Base-by-base conservation (phyloP, 2,113 vertebrate genomes). In the Dasypus novemcinctus region DNA sequence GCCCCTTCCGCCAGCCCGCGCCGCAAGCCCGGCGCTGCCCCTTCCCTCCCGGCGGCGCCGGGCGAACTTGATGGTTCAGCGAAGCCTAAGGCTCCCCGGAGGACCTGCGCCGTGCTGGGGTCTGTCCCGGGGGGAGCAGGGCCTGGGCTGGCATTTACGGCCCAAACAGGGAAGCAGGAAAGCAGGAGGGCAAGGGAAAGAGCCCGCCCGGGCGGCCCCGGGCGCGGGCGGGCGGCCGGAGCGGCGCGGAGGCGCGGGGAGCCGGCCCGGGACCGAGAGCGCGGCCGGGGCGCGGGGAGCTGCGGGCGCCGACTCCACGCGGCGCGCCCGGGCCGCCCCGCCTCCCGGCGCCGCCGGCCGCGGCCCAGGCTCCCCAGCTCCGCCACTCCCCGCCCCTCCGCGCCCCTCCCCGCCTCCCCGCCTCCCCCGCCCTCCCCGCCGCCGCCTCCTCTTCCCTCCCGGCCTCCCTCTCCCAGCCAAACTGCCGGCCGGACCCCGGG, bases 361-460 rank as follows among this genome's bases (percentile, higher is more conserved):
- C 79, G 90, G 96, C 96, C 95, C 92, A 64, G 83, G 95, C 94
- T 93, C 84, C 92, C 74, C 41, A 69, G 85, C 97, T 95, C 96
- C 94, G 87, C 93, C 96, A 89, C 95, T 88, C 91, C 80, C 96
- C 92, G 88, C 95, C 95, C 82, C 87, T 66, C 46, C 81, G 63
- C 89, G 6, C 72, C 17, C 95, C 79, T 43, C 13, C 59, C 71
- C 59, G 9, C 29, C 10, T 52, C 87, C 64, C 14, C 81, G 49
- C 27, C 33, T 76, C 75, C 87, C 87, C 84, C 86, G 61, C 90
- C 92, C 61, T 87, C 23, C 82, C 87, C 90, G 6, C 91, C 36
- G 57, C 93, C 54, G 17, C 95, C 91, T 80, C 93, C 68, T 76
- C 90, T 96, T 82, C 96, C 95, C 96, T 59, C 94, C 94, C 96